These are phyloP conservation scores for Anaspis maculata DNA, from an alignment of 2,888 invertebrate genomes.

Conservation along the genomic window DNA sequence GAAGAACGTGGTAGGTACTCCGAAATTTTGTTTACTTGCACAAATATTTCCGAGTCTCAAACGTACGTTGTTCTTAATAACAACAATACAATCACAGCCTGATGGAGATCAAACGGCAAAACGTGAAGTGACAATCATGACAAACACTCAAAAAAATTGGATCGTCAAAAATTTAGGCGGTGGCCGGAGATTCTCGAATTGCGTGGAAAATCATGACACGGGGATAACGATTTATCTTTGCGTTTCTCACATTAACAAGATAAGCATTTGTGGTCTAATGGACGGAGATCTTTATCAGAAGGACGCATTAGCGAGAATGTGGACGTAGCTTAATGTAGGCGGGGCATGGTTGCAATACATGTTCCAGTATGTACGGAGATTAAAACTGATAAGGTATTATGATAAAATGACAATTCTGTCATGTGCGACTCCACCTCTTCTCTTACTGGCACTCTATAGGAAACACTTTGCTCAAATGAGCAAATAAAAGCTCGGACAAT, in stretches of 20 bases:
- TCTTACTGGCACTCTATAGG: conserved; percentile 1
- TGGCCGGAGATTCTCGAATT: too few relatives aligned
- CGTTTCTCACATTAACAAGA: conserved; percentile 12
- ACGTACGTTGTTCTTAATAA: too few relatives aligned
- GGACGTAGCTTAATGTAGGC: conserved; percentile 14
- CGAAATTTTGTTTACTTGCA: too few relatives aligned
- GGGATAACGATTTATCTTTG: conserved; percentile 9
- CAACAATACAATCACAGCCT: too few relatives aligned
- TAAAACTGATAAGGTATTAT: conserved; percentile 27
- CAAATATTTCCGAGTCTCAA: too few relatives aligned
- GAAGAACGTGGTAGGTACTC: too few relatives aligned
- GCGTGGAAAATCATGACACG: not conserved
- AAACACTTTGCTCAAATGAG: conserved; percentile 12
- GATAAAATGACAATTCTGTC: conserved; percentile 35
- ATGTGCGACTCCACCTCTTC: conserved; percentile 30
- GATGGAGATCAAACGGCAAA: too few relatives aligned
- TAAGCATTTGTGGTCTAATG: conserved; percentile 14
- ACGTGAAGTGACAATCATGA: too few relatives aligned
- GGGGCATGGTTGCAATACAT: conserved; percentile 10
- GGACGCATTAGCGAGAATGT: conserved; percentile 15
- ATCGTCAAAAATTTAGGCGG: too few relatives aligned
- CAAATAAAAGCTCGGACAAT: too few relatives aligned
- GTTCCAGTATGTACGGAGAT: conserved; percentile 24
- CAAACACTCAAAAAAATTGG: too few relatives aligned
- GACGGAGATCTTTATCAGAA: conserved; percentile 15